Base-by-base conservation (phyloP, 2,113 vertebrate genomes). In the Eolophus roseicapilla region DNA sequence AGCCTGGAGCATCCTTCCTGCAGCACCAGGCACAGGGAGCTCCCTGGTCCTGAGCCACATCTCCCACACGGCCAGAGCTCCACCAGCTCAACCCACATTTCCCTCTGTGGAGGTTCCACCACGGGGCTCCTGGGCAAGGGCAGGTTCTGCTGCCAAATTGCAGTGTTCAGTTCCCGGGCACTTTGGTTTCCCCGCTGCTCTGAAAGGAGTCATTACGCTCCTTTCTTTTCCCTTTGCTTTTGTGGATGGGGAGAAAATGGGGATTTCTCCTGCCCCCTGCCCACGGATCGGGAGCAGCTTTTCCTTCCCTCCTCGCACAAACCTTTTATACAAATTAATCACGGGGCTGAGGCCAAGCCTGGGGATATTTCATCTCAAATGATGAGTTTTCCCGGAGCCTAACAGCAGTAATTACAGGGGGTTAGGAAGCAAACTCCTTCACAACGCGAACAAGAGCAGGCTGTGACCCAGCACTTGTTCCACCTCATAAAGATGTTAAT, bases 401-500 rank as follows among this genome's bases (percentile, higher is more conserved):
- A 64, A 91, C 10, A 7, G 79, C 78, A 80, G 37, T 80, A 90
- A 95, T 95, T 87, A 94, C 37, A 31, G 59, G 69, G 70, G 49
- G 67, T 93, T 31, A 64, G 74, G 43, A 65, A 73, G 84, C 24
- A 76, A 92, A 46, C 35, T 35, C 1, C 37, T 65, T 25, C 29
- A 3, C 67, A 5, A 25, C 47, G 68, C 65, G 15, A 85, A 87
- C 84, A 57, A 31, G 89, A 82, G 91, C 39, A 9, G 91, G 70
- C 78, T 62, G 65, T 74, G 95, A 94, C 91, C 93, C 33, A 13
- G 89, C 90, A 8, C 84, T 87, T 37, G 83, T 79, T 65, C 44
- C 18, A 20, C 78, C 90, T 85, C 69, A 96, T 94, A 24, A 82
- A 90, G 29, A 76, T 50, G 78, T 41, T 82, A 87, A 96, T 82